Evolutionary conservation across 2,888 invertebrate species (phyloP), one percentile per base, ranked within the genome.

Genomic region (Drosophila anomalata): DNA sequence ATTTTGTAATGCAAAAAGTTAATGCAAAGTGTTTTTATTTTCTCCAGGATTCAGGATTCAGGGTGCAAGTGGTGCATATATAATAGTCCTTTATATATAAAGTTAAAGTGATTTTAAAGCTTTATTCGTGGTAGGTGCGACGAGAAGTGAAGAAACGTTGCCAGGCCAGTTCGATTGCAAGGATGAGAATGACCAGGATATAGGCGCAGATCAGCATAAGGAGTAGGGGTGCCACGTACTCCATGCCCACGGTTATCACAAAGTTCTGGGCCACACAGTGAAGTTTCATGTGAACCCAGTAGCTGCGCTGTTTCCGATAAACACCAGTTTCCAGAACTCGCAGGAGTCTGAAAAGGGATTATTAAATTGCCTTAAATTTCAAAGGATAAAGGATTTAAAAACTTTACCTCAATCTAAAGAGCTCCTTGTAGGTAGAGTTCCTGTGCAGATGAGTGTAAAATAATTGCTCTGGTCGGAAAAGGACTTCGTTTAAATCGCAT

Each of bases 401-500:
- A 7, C 20, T 9, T 62, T 54, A 91, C 92, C 78, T 90, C 0
- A 89, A 60, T 26, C 88, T 82, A 3, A 90, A 55, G 8, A 92
- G 71, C 67, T 92, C 90, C 53, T 79, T 86, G 68, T 90, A 92
- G 2, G 87, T 88, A 6, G 92, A 92, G 29, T 90, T 89, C 33
- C 75, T 86, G 51, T 81, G 82, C 14, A 89, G 39, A 17, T 81
- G 75, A 0, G 87, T 79, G 20, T 85, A 86, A 24, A 90, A 29
- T 17, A 74, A n/a, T 12, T 76, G 68, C 12, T 89, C 88, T 1
- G 89, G 78, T 22, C 91, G 73, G 2, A 91, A 72, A 2, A 82
- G 52, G 5, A 92, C 75, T 58, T 91, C 90, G 63, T 92, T 91
- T 0, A 92, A 75, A 73, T 91, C 91, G 57, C 92, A 92, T 9